phyloP scores from a whole-genome alignment of 2,888 invertebrate species.

The Sacculina carcini region DNA sequence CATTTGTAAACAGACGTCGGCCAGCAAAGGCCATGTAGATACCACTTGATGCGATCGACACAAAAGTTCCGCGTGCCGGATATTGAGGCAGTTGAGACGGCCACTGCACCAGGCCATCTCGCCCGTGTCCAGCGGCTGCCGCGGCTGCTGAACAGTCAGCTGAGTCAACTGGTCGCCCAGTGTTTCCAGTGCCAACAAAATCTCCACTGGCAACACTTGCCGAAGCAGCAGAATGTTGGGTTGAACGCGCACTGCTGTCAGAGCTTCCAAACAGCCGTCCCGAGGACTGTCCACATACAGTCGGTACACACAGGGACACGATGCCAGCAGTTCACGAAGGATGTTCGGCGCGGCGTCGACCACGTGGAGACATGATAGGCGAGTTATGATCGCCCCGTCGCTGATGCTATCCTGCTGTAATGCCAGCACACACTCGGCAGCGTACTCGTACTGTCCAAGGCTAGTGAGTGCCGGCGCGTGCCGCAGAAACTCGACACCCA shows the following conservation, averaged over 20 bases:
- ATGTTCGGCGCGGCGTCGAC: not conserved
- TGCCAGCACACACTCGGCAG: not conserved
- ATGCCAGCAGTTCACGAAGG: not conserved
- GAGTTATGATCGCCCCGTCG: not conserved
- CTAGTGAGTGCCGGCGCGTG: not conserved
- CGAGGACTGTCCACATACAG: not conserved
- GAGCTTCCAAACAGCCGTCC: not conserved
- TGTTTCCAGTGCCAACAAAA: not conserved
- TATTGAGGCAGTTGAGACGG: not conserved
- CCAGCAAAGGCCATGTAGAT: not conserved
- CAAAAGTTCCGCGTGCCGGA: not conserved
- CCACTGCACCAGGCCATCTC: not conserved
- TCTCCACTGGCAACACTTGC: not conserved
- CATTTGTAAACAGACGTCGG: not conserved
- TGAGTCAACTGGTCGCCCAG: not conserved
- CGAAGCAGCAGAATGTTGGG: not conserved
- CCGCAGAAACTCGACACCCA: not conserved
- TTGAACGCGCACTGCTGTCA: not conserved
- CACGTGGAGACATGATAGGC: not conserved
- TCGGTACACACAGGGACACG: not conserved
- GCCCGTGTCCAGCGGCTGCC: not conserved
- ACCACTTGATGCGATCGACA: too few relatives aligned
- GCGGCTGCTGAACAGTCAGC: not conserved
- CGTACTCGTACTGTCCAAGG: not conserved
- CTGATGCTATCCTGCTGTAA: not conserved